Conservation (phyloP, 2,113 vertebrate species). For the Pterocles burchelli region DNA sequence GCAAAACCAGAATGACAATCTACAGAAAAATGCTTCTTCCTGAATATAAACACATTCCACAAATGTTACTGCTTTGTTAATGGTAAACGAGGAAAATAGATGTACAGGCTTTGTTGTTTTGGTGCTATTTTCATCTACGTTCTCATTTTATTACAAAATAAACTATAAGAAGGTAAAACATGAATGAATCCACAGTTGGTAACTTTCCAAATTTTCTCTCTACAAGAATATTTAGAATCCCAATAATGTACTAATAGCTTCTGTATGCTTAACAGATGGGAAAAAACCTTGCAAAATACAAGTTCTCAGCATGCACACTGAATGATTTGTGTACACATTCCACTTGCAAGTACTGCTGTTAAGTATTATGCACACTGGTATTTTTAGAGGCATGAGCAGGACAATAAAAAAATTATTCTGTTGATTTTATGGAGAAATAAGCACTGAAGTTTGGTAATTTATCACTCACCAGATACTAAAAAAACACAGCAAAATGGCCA, state of each 20-base stretch:
- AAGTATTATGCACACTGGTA: constrained; percentile 27
- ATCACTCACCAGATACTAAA: constrained; percentile 27
- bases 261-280: constrained; percentile 23
- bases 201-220: constrained; percentile 36
- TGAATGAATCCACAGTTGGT: constrained; percentile 14
- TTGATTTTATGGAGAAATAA: constrained; percentile 39
- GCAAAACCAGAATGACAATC: background rate
- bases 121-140: background rate
- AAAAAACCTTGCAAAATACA: constrained; percentile 39
- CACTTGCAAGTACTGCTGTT: constrained; percentile 21
- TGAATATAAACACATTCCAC: background rate
- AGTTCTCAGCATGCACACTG: constrained; percentile 41
- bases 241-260: constrained; percentile 22
- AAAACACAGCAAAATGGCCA: constrained; percentile 9
- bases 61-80: background rate
- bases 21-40: background rate
- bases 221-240: constrained; percentile 37
- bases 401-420: constrained; percentile 61
- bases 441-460: constrained; percentile 14
- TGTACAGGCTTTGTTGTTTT: background rate
- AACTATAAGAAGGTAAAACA: background rate
- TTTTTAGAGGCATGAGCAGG: constrained; percentile 3
- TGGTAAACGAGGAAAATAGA: background rate
- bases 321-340: constrained; percentile 38
- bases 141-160: background rate